Evolutionary conservation across 2,888 invertebrate species (phyloP).

Genomic region (Morinoia aosen): DNA sequence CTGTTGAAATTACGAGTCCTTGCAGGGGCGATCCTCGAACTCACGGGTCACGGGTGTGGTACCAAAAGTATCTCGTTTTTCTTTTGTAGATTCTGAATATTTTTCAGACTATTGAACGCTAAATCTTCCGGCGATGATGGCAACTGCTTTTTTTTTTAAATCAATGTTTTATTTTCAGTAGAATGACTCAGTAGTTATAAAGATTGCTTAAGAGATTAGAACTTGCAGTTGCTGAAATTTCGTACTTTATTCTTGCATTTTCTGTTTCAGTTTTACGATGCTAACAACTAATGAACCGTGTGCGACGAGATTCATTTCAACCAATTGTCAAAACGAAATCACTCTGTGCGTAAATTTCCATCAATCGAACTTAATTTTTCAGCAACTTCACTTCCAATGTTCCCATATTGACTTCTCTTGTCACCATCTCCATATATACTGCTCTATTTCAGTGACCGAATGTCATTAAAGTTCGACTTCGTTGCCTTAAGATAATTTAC

Average conservation of each 20-base stretch:
- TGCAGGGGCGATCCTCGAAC: neutral
- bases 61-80: neutral
- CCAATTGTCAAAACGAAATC: neutral
- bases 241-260: neutral
- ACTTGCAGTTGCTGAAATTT: neutral
- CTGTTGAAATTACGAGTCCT: neutral
- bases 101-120: neutral
- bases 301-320: neutral
- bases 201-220: too few species aligned
- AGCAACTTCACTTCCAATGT: neutral
- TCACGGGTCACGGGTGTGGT: neutral
- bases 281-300: neutral
- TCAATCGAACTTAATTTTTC: neutral
- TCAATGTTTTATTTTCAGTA: too few species aligned
- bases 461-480: neutral
- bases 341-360: neutral
- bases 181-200: too few species aligned
- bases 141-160: neutral
- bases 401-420: neutral
- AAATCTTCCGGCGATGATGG: neutral
- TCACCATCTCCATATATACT: neutral
- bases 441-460: neutral
- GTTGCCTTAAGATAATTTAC: neutral
- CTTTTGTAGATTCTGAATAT: neutral
- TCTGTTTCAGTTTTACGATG: neutral